Evolutionary conservation across 2,888 invertebrate species (phyloP).

Genomic region (Volucella bombylans): DNA sequence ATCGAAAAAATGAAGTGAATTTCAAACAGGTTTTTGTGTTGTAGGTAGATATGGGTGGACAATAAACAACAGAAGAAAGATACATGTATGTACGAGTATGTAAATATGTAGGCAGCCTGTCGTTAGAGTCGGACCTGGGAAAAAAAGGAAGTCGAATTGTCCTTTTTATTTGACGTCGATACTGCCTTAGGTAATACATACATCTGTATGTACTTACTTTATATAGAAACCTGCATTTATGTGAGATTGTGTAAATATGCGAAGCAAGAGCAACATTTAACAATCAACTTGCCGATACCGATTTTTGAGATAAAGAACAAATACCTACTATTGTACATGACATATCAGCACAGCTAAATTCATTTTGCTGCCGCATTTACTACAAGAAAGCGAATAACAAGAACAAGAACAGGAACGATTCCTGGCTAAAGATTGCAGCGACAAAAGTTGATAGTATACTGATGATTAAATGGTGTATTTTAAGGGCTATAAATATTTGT

Average conservation of each 20-base stretch:
- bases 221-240: neutral
- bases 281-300: constrained; percentile 27
- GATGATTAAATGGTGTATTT: too few species aligned
- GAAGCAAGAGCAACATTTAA: constrained; percentile 3
- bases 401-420: too few species aligned
- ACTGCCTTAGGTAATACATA: too few species aligned
- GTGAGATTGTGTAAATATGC: constrained; percentile 2
- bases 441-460: too few species aligned
- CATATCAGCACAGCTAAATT: too few species aligned
- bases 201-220: constrained; percentile 8
- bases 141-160: constrained; percentile 66
- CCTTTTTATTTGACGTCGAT: constrained; percentile 51
- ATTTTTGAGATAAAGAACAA: too few species aligned
- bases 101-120: neutral
- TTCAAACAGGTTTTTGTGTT: constrained; percentile 45
- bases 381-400: too few species aligned
- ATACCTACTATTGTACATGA: too few species aligned
- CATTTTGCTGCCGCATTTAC: too few species aligned
- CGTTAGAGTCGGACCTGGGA: constrained; percentile 42
- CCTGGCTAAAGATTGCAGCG: too few species aligned
- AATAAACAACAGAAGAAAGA: constrained; percentile 30
- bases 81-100: constrained; percentile 18
- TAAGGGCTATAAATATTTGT: too few species aligned
- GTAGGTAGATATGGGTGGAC: constrained; percentile 70
- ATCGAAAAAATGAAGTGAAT: constrained; percentile 53